These are phyloP conservation scores for Peribatodes rhomboidaria DNA, from an alignment of 2,888 invertebrate genomes.

Conservation along the genomic window DNA sequence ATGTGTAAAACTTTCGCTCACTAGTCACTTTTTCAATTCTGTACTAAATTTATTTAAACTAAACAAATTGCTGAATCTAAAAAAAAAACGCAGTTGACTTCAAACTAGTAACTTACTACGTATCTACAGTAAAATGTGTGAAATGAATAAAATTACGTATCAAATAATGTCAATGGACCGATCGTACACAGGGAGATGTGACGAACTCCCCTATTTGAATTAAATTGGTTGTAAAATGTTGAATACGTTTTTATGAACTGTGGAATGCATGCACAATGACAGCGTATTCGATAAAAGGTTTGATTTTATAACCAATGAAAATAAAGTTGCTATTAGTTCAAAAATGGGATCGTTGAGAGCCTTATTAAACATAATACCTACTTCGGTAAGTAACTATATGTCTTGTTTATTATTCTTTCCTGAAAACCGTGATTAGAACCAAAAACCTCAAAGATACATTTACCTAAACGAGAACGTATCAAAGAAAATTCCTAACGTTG, in stretches of 20 bases:
- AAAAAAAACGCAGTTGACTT: no score
- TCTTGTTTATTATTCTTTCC: slow-evolving; percentile 26
- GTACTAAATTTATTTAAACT: no score
- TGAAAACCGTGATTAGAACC: slow-evolving; percentile 48
- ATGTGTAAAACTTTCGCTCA: no score
- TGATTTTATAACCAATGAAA: no score
- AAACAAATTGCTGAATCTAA: no score
- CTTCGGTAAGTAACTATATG: no score
- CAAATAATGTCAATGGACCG: slow-evolving; percentile 61
- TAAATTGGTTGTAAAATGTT: slow-evolving; percentile 62
- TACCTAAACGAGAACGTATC: slow-evolving; percentile 69
- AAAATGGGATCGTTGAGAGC: no score
- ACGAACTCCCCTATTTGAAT: slow-evolving; percentile 47
- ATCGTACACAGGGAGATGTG: slow-evolving; percentile 37
- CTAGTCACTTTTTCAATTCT: no score
- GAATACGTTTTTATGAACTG: slow-evolving; percentile 18
- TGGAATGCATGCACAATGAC: no score
- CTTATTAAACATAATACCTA: slow-evolving; percentile 12
- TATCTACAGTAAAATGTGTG: slow-evolving; percentile 39
- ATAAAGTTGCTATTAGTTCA: no score
- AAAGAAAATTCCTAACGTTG: slow-evolving; percentile 74
- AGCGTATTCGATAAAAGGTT: no score
- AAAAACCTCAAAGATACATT: slow-evolving; percentile 57
- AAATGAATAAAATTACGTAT: slow-evolving; percentile 73
- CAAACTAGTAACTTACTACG: background rate